A percentile compares a stretch with the other conserved stretches of the same genome.
Conservation (phyloP, 23 tunicate species). For the Corella eumyota region DNA sequence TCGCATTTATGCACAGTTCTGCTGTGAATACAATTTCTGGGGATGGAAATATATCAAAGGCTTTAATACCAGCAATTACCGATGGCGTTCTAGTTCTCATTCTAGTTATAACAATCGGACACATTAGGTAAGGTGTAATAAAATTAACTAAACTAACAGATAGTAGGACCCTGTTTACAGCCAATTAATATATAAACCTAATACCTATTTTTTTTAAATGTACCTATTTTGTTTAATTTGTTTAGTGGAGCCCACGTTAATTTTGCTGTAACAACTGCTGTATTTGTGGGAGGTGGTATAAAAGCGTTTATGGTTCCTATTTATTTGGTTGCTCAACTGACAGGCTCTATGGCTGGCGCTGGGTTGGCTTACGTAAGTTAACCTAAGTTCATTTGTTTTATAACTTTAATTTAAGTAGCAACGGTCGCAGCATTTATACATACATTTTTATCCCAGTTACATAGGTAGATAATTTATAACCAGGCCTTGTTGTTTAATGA, state of each 20-base stretch:
- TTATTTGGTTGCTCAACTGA: conserved; percentile 55
- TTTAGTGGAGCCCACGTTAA: conserved; percentile 81
- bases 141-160: not conserved
- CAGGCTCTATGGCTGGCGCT: conserved; percentile 63
- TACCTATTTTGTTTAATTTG: not conserved
- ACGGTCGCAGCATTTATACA: no score
- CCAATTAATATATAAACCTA: no score
- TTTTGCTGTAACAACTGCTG: conserved; percentile 64
- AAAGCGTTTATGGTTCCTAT: conserved; percentile 25
- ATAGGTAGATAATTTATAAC: no score
- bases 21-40: conserved; percentile 15
- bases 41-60: conserved; percentile 1
- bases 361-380: conserved; percentile 51
- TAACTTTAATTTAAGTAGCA: no score
- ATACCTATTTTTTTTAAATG: not conserved
- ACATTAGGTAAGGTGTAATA: conserved; percentile 39
- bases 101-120: conserved; percentile 56
- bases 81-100: conserved; percentile 56
- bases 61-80: conserved; percentile 39
- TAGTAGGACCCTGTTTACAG: no score
- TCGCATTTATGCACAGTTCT: conserved; percentile 55
- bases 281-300: conserved; percentile 51
- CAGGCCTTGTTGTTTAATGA: no score
- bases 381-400: no score
- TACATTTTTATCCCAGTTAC: no score